A percentile compares a stretch with the other conserved stretches of the same genome.
Evolutionary conservation across 2,113 vertebrate species (phyloP).

Genomic region (Ovis canadensis): DNA sequence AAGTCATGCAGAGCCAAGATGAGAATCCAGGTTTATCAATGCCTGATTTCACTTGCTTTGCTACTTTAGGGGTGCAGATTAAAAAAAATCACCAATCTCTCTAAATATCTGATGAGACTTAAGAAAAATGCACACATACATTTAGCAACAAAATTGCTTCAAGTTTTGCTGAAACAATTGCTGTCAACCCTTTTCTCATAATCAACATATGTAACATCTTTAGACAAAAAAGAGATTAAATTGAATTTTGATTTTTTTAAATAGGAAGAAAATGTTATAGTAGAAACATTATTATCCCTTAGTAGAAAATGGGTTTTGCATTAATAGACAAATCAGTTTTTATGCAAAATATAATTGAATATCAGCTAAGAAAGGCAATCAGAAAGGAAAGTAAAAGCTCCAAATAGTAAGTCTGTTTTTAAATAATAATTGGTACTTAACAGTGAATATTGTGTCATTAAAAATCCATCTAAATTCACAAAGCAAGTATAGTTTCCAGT

Average conservation of each 20-base stretch:
- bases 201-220: neutral
- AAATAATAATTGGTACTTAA: neutral
- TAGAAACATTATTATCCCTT: conserved; percentile 1
- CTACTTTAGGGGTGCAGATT: neutral
- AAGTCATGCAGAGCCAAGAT: neutral
- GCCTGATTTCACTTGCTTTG: neutral
- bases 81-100: neutral
- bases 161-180: neutral
- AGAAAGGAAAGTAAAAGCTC: neutral
- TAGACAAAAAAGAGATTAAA: neutral
- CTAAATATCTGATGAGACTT: neutral
- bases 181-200: neutral
- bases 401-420: neutral
- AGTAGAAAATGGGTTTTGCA: neutral
- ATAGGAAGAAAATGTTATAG: neutral
- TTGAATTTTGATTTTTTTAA: neutral
- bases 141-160: neutral
- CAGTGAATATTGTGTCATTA: neutral
- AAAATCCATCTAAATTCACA: neutral
- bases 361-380: neutral
- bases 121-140: neutral
- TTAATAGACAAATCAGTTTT: neutral
- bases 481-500: neutral
- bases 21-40: neutral
- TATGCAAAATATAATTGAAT: neutral